A percentile compares a stretch with the other conserved stretches of the same genome.
These are phyloP conservation scores for Leistus spinibarbis DNA, from an alignment of 2,888 invertebrate genomes.

Conservation along the genomic window DNA sequence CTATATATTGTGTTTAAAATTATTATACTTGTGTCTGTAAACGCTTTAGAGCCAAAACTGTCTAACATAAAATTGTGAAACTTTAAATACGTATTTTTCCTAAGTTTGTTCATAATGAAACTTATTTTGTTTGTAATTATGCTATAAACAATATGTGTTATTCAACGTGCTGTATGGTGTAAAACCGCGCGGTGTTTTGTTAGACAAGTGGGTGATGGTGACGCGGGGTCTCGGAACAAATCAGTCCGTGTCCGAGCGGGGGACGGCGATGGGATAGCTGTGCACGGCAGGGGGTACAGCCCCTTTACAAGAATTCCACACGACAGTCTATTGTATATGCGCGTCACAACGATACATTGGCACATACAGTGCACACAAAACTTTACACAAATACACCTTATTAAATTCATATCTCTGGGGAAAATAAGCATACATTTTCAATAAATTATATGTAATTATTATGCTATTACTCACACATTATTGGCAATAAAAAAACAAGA, in stretches of 20 bases:
- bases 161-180: not conserved
- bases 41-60: no score
- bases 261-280: not conserved
- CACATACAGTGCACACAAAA: conserved; percentile 39
- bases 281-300: conserved; percentile 41
- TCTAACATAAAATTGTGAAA: no score
- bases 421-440: no score
- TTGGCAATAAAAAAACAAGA: no score
- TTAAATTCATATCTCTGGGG: no score
- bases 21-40: no score
- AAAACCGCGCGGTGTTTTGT: conserved; percentile 21
- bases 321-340: conserved; percentile 43
- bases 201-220: conserved; percentile 26
- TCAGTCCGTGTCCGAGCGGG: conserved; percentile 21
- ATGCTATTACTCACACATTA: no score
- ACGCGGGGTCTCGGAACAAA: conserved; percentile 41
- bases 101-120: no score
- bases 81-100: no score
- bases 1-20: no score
- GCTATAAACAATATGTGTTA: not conserved
- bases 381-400: not conserved
- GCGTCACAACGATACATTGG: conserved; percentile 42
- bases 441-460: no score
- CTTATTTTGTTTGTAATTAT: not conserved
- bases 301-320: conserved; percentile 45